These are phyloP conservation scores for Adineta ricciae DNA, from an alignment of 2,888 invertebrate species.

Conservation along the genomic window DNA sequence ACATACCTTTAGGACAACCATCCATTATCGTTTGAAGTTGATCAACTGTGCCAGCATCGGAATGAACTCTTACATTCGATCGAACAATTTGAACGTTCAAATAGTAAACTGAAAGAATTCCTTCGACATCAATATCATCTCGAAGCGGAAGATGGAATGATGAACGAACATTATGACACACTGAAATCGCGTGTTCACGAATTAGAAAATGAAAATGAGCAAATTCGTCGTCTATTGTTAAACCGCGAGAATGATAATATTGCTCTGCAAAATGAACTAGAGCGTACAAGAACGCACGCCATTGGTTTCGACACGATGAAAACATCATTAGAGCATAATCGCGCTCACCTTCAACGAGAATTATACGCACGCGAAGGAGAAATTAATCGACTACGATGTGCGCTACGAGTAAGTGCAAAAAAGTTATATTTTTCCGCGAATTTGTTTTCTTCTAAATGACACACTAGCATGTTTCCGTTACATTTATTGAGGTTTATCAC, in stretches of 20 bases:
- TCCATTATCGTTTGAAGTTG: background rate
- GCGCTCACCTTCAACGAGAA: constrained; percentile 31
- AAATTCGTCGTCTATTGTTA: background rate
- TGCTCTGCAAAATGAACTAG: background rate
- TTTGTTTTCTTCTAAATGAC: no score
- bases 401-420: constrained; percentile 19
- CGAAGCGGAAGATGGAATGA: background rate
- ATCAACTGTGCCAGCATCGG: constrained; percentile 4
- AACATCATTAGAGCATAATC: constrained; percentile 29
- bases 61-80: constrained; percentile 25
- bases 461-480: no score
- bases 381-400: constrained; percentile 28
- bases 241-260: constrained; percentile 1
- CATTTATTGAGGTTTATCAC: no score
- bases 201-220: background rate
- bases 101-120: background rate
- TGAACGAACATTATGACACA: background rate
- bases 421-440: no score
- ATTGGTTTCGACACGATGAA: constrained; percentile 24
- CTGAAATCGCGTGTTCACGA: background rate
- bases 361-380: constrained; percentile 29
- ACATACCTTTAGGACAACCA: background rate
- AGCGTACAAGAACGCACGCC: background rate
- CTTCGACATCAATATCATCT: constrained; percentile 4
- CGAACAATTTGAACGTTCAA: constrained; percentile 28